Evolutionary conservation across 2,113 vertebrate species (phyloP), one percentile per base, ranked within the genome.

Genomic region (Lycocorax pyrrhopterus): DNA sequence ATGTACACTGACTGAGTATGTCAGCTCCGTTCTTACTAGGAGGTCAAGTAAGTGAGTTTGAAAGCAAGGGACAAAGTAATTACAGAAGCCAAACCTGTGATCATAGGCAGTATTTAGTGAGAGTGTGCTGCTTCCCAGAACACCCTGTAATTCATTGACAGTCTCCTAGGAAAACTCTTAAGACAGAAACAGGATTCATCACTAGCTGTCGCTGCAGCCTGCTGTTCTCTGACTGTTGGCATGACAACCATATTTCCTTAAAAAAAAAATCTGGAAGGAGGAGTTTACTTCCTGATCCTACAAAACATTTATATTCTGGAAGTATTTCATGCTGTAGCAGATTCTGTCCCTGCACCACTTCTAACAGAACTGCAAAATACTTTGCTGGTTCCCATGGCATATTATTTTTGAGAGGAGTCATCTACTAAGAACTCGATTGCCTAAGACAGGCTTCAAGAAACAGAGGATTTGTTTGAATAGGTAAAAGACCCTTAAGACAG

Each of bases 161-260:
- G 13, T 56, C 25, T 94, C 13, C 8, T 46, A 46, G 39, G 55
- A 35, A 91, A 84, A 39, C 47, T 81, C 29, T 37, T 32, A 21
- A 46, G 19, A n/a, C n/a, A 37, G 17, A 56, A n/a, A 63, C 0
- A 0, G 10, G 3, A 27, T 91, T 88, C n/a, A 62, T 93, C 95
- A 58, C 82, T 96, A 95, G 96, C 82, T 94, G 96, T 96, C 92
- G 88, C 96, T 96, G 90, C 88, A 94, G 88, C 58, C 63, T 33
- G 13, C 87, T 66, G 12, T 83, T 93, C 72, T 88, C 26, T 43
- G 49, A 60, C 46, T 2, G 90, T 96, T 96, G 96, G 37, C 90
- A 69, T 94, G 90, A 43, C 92, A 95, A 96, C 92, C 11, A 3
- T 76, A 66, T 83, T 94, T 73, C 37, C 25, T 58, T 3, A 3